Base-by-base conservation (phyloP, 2,797 vertebrate genomes). In the Aulostomus chinensis region DNA sequence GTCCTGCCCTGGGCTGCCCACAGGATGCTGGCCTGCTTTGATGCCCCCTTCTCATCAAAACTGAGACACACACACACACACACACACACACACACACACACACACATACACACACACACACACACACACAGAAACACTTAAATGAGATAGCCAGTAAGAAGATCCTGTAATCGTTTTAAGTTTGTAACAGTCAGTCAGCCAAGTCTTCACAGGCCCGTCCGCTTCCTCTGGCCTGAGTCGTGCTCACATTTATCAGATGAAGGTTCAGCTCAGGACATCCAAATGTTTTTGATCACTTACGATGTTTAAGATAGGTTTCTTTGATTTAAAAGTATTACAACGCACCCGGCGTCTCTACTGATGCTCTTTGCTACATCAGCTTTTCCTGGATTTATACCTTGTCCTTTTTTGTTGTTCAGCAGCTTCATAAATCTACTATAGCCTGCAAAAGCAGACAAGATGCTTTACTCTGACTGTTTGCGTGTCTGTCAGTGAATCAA, bases 1-100 rank as follows among this genome's bases (percentile, higher is more conserved):
- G 78, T 73, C 79, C 79, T 81, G 76, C 85, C 80, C 78, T 78
- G 85, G 78, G 80, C 58, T 74, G 77, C 84, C 85, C 87, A 89
- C 87, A 89, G 87, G 85, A 87, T 86, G 80, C 58, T 29, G 1
- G 29, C 31, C 25, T 42, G 61, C 83, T 89, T 89, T 89, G 83
- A 87, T 81, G 70, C 73, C 50, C 33, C 30, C 36, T 16, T 67
- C 59, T 71, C 51, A 59, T 81, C 72, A 61, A 47, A 54, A 57
- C 2, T 30, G 35, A 39, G 31, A 30, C 13, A 37, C 33, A 37
- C 24, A 45, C 24, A 30, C 47, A 40, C 53, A 26, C 17, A 40
- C 31, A 45, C 39, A 15, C 12, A 40, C 34, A 48, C 40, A 56
- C 32, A 34, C 21, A 22, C 5, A n/a, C 15, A 29, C 37, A 46